Conservation (phyloP, 2,888 invertebrate genomes). For the Alsophila aescularia region DNA sequence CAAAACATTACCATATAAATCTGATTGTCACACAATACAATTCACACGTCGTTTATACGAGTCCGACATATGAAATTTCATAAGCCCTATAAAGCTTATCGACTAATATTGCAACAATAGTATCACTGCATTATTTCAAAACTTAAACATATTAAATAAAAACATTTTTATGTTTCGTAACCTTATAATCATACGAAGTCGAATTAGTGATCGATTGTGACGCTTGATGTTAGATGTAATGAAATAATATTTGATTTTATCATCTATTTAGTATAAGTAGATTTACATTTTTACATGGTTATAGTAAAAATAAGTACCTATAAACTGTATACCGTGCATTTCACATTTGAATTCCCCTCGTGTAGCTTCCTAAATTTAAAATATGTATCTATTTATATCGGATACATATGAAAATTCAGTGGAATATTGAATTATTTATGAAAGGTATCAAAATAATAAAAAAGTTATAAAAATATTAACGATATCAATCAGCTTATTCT, state of each 20-base stretch:
- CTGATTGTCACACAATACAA: conserved; percentile 46
- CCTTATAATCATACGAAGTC: conserved; percentile 34
- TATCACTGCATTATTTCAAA: conserved; percentile 74
- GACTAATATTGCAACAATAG: conserved; percentile 81
- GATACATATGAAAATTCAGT: conserved; percentile 64
- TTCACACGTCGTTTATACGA: conserved; percentile 49
- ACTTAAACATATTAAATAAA: conserved; percentile 45
- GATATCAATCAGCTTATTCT: conserved; percentile 13
- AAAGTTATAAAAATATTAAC: conserved; percentile 11
- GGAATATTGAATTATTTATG: conserved; percentile 35
- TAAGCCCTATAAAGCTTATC: conserved; percentile 64
- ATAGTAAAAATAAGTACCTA: conserved; percentile 59
- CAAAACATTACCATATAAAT: conserved; percentile 62
- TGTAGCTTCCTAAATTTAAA: conserved; percentile 55
- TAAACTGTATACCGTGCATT: conserved; percentile 33
- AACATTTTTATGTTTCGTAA: conserved; percentile 36
- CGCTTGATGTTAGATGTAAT: conserved; percentile 17
- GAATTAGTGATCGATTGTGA: conserved; percentile 19
- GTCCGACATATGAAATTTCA: conserved; percentile 41
- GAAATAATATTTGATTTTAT: conserved; percentile 25
- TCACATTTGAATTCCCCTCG: conserved; percentile 27
- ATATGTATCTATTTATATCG: conserved; percentile 53
- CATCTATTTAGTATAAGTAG: conserved; percentile 46
- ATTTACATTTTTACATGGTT: conserved; percentile 71
- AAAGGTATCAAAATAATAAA: conserved; percentile 22